Evolutionary conservation across 2,797 vertebrate genomes (phyloP), one percentile per base, ranked within the genome.

Genomic region (Ceyx erithaca): DNA sequence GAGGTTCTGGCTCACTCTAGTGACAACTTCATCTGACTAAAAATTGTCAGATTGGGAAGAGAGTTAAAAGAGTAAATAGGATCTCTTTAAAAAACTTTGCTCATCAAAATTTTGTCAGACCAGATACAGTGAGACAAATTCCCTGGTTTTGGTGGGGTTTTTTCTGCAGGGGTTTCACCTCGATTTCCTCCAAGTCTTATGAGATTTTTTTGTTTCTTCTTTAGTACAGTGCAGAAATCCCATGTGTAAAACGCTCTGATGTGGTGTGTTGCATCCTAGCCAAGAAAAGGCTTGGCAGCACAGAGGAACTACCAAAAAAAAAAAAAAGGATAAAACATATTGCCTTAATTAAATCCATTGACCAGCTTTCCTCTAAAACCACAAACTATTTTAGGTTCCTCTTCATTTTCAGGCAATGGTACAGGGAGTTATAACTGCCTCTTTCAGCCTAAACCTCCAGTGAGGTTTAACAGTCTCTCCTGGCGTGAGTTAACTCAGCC

Each of bases 281-380:
- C 91, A 94, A 85, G 80, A 78, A 80, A 78, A 66, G 49, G 7
- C 28, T 92, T 92, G 92, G 89, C 85, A 95, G 72, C 48, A 49
- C 40, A 80, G 72, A 84, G 64, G 26, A 69, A 71, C 77, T 64
- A 51, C 48, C 14, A 26, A 51, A 16, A 14, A 28, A 49, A 49
- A 23, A 49, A 23, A 61, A 58, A 67, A 5, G 46, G 37, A 54
- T 69, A 84, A 89, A 94, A 52, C 86, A 73, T 59, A 93, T 52
- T 94, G 79, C 35, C 49, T 87, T 90, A 90, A 88, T 90, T 94
- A 87, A 94, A 89, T 77, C 76, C 77, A 85, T 69, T 86, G 90
- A 81, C 76, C 84, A 77, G 72, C 68, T 80, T 90, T 58, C 76
- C 54, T 88, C 71, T 71, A 63, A 93, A 94, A 89, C 85, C 78